Conservation (phyloP, 2,113 vertebrate genomes). For the Apteryx owenii region DNA sequence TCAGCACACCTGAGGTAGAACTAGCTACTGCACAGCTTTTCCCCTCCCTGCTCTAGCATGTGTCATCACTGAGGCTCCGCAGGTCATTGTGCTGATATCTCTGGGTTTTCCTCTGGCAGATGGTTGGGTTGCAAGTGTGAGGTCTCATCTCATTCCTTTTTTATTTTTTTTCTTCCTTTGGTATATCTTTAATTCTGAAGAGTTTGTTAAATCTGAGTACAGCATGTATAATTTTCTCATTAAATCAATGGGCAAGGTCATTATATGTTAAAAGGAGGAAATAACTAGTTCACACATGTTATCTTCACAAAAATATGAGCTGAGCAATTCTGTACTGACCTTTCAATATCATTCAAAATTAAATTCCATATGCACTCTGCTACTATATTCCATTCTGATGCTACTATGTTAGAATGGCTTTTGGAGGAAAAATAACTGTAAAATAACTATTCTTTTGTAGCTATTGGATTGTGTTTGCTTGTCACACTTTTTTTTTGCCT, state of each 20-base stretch:
- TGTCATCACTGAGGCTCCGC: not conserved
- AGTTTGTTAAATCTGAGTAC: conserved; percentile 70
- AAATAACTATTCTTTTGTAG: not conserved
- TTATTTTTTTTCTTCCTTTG: not conserved
- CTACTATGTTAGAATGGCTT: not conserved
- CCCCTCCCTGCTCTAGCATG: not conserved
- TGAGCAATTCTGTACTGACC: conserved; percentile 60
- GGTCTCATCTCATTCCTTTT: not conserved
- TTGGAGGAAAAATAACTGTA: not conserved
- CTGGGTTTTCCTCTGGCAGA: conserved; percentile 30
- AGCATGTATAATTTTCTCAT: conserved; percentile 77
- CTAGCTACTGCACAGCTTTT: not conserved
- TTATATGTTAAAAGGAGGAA: conserved; percentile 64
- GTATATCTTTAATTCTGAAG: conserved; percentile 50
- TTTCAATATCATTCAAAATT: conserved; percentile 72
- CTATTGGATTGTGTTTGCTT: not conserved
- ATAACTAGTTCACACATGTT: conserved; percentile 66
- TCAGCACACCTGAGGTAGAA: not conserved
- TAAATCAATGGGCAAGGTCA: conserved; percentile 76
- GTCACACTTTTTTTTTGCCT: not conserved
- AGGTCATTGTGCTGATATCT: conserved; percentile 2
- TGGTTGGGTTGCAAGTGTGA: conserved; percentile 20
- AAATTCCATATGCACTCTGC: conserved; percentile 35
- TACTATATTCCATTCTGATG: not conserved
- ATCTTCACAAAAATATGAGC: conserved; percentile 60